Conservation (phyloP, 1,140 invertebrate species). For the Aporrectodea caliginosa region DNA sequence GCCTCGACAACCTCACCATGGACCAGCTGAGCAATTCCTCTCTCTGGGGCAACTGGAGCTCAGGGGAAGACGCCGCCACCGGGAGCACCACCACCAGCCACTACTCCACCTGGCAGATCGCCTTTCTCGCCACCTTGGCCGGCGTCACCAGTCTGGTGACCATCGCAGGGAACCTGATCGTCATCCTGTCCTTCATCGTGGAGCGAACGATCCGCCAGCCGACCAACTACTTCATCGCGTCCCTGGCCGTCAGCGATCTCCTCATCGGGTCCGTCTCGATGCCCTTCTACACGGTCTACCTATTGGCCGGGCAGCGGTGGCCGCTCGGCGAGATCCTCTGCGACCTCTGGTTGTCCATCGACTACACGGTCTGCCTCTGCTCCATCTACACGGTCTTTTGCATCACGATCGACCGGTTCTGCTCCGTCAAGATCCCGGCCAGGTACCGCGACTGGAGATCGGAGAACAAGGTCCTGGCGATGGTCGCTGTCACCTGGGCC, state of each 20-base stretch:
- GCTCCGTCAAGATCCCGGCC: constrained; percentile 97
- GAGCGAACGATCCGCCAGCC: constrained; percentile 96
- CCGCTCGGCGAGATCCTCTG: constrained; percentile 91
- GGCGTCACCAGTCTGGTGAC: constrained; percentile 16
- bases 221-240: constrained; percentile 99
- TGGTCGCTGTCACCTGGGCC: constrained; percentile 83
- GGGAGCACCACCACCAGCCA: constrained; percentile 11
- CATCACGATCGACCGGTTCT: constrained; percentile 98
- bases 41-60: background rate
- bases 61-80: constrained; percentile 2
- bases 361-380: constrained; percentile 97
- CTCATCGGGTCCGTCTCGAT: constrained; percentile 83
- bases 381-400: constrained; percentile 98
- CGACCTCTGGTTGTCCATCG: constrained; percentile 96
- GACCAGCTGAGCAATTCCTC: background rate
- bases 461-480: constrained; percentile 83
- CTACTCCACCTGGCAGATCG: constrained; percentile 25
- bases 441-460: constrained; percentile 96
- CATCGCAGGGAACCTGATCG: constrained; percentile 83
- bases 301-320: constrained; percentile 88
- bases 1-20: background rate
- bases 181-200: constrained; percentile 91
- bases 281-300: constrained; percentile 94
- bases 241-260: constrained; percentile 94
- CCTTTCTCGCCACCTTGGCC: constrained; percentile 10